Conservation (phyloP, 1,140 invertebrate species). For the Drosophila sturtevanti region DNA sequence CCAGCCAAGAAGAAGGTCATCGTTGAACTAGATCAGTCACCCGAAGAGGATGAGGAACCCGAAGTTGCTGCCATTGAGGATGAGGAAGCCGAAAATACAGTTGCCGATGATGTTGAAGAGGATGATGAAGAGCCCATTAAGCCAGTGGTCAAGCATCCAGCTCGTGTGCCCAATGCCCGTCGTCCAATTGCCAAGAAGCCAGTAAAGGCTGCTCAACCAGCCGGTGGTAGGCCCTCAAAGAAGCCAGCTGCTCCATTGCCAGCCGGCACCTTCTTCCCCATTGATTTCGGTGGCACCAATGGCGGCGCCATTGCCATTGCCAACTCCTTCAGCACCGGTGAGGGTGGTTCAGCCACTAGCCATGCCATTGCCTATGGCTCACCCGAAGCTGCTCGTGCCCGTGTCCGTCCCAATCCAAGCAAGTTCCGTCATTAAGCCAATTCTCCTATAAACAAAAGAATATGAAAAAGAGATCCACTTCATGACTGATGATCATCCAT, state of each 20-base stretch:
- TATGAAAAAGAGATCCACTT: neutral
- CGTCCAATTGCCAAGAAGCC: constrained; percentile 65
- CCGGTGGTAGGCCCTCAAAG: constrained; percentile 50
- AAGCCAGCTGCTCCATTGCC: constrained; percentile 63
- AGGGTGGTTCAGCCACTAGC: constrained; percentile 87
- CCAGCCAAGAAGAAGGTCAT: constrained; percentile 81
- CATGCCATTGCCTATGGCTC: constrained; percentile 88
- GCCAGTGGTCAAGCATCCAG: constrained; percentile 51
- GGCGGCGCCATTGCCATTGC: constrained; percentile 86
- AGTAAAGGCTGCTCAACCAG: constrained; percentile 42
- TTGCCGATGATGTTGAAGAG: constrained; percentile 62
- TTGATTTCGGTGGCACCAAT: constrained; percentile 84
- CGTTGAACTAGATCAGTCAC: constrained; percentile 76
- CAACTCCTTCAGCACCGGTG: constrained; percentile 87
- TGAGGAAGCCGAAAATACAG: constrained; percentile 57
- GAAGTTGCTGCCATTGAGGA: constrained; percentile 66
- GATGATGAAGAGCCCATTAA: constrained; percentile 64
- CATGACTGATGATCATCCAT: constrained; percentile 41
- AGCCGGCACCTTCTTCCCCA: constrained; percentile 86
- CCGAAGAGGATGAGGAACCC: constrained; percentile 82
- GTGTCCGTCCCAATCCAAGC: constrained; percentile 66
- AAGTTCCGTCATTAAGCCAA: constrained; percentile 69
- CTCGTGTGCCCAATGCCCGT: constrained; percentile 66
- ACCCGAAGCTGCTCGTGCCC: constrained; percentile 72
- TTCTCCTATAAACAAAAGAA: neutral